Conservation (phyloP, 1,140 invertebrate genomes). For the Temnothorax curvispinosus region DNA sequence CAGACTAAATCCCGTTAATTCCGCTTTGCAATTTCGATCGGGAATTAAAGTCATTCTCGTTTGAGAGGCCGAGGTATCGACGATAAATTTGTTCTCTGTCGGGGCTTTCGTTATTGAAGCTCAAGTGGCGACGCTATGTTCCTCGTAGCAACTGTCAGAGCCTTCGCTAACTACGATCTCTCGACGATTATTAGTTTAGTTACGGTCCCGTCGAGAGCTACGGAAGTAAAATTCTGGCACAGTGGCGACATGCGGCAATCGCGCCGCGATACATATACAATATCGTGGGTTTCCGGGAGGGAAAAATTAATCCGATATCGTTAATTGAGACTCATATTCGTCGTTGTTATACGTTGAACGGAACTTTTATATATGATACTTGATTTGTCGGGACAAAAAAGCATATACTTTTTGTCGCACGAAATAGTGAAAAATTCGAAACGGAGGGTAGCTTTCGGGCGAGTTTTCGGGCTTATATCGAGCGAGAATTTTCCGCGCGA, state of each 20-base stretch:
- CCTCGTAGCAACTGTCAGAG: neutral
- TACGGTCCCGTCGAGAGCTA: neutral
- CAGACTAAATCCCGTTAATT: conserved; percentile 33
- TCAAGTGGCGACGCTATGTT: conserved; percentile 1
- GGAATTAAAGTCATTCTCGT: conserved; percentile 35
- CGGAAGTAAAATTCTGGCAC: neutral
- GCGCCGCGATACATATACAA: neutral
- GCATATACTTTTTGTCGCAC: neutral
- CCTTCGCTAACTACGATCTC: conserved; percentile 9
- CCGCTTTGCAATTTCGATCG: conserved; percentile 39
- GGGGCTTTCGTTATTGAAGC: conserved; percentile 7
- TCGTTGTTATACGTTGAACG: neutral
- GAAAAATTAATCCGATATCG: neutral
- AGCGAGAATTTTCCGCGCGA: conserved; percentile 42
- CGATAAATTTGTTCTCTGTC: conserved; percentile 1
- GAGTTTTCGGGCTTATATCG: neutral
- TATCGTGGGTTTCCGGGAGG: neutral
- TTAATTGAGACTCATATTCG: neutral
- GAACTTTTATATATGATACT: neutral
- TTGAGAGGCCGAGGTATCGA: neutral
- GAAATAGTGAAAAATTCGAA: neutral
- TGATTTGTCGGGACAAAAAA: neutral
- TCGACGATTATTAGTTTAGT: conserved; percentile 46
- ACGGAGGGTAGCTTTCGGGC: neutral
- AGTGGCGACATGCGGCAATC: neutral